These are phyloP conservation scores for Phylloscopus whistleri DNA, from an alignment of 2,113 vertebrate genomes.

Conservation along the genomic window DNA sequence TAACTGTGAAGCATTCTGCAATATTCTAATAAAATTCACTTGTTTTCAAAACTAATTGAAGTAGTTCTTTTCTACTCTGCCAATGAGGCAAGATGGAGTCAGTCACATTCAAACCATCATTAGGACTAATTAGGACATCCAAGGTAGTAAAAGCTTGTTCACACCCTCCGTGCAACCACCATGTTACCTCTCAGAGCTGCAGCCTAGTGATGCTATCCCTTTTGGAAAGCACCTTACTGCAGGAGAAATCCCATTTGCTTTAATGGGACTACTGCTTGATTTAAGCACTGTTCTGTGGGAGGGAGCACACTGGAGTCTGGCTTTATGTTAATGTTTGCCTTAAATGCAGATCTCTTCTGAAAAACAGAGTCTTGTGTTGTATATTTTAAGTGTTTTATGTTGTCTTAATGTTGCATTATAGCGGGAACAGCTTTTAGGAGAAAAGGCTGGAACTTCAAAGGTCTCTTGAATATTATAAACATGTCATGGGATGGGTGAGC, in stretches of 20 bases:
- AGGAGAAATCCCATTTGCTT: neutral
- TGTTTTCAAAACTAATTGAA: neutral
- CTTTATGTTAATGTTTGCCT: neutral
- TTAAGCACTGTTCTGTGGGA: neutral
- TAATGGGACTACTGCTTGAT: neutral
- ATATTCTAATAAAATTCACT: neutral
- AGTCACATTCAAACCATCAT: neutral
- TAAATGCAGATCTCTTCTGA: neutral
- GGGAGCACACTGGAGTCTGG: neutral
- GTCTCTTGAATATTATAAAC: neutral
- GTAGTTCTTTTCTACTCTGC: neutral
- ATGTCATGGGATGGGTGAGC: neutral
- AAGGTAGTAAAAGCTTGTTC: neutral
- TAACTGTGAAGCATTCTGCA: neutral
- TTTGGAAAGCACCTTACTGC: neutral
- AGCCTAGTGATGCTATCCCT: neutral
- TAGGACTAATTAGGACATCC: neutral
- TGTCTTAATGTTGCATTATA: neutral
- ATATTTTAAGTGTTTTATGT: neutral
- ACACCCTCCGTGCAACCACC: neutral
- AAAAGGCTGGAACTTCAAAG: neutral
- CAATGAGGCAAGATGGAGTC: neutral
- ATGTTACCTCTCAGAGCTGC: neutral
- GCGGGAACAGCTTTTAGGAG: neutral
- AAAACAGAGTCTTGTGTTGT: neutral